Conservation (phyloP, 1,140 invertebrate genomes). For the Contarinia nasturtii region DNA sequence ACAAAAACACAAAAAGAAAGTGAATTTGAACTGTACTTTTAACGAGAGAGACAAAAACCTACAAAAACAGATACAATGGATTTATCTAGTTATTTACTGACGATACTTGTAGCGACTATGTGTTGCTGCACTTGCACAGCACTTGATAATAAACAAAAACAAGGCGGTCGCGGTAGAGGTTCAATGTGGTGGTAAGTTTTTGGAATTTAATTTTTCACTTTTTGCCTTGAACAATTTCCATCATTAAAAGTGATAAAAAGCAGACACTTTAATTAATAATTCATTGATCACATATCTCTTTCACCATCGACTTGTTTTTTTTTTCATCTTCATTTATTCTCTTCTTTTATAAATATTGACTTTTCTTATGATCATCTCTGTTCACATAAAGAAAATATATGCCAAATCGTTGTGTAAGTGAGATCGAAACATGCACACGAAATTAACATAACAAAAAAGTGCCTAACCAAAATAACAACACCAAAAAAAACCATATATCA, state of each 20-base stretch:
- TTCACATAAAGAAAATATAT: background rate
- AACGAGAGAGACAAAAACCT: background rate
- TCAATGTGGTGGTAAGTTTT: slow-evolving; percentile 25
- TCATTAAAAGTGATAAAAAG: background rate
- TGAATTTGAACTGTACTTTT: background rate
- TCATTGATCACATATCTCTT: background rate
- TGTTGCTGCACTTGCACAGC: slow-evolving; percentile 12
- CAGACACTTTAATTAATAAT: background rate
- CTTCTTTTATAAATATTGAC: background rate
- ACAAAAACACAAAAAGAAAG: background rate
- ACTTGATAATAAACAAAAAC: slow-evolving; percentile 21
- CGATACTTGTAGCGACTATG: slow-evolving; percentile 14
- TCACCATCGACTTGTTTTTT: background rate
- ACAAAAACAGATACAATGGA: slow-evolving; percentile 12
- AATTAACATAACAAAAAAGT: background rate
- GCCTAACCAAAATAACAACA: background rate
- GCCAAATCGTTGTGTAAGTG: background rate
- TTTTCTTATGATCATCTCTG: background rate
- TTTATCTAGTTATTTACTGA: slow-evolving; percentile 17
- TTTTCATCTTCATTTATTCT: background rate
- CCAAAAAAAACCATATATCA: no score
- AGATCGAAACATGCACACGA: background rate
- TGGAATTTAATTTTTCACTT: background rate
- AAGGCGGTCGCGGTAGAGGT: slow-evolving; percentile 16
- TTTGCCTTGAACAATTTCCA: background rate